Base-by-base conservation (phyloP, 2,113 vertebrate genomes). In the Phycodurus eques region DNA sequence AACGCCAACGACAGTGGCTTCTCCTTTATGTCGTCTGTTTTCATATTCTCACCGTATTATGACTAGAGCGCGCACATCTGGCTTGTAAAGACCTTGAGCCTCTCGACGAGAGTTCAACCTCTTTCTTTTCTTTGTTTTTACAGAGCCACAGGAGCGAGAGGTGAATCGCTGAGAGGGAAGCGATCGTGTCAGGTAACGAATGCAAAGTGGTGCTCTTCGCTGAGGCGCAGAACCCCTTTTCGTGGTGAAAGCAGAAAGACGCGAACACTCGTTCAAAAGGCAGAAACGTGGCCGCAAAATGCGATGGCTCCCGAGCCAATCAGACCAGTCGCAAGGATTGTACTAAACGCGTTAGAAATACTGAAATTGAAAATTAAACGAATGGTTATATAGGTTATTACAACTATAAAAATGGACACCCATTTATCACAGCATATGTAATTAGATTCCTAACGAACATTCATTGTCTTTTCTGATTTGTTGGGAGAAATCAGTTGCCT, bases 161-260 rank as follows among this genome's bases (percentile, higher is more conserved):
- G 43, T 66, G 49, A 47, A 47, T 43, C 64, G n/a, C 42, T 15
- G 14, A 47, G 64, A 27, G 22, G 22, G 7, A 66, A 31, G 64
- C 49, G 43, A 66, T 66, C 64, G 44, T 31, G 43, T 47, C 64
- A 66, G 64, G 64, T 66, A 66, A 47, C 27, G n/a, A 47, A 46
- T 10, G 42, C 39, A 15, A 19, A 47, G 22, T 43, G 35, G 10
- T 39, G 17, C 7, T 54, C 22, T 31, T 27, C 31, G 7, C 22
- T 59, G 12, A 31, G 22, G 10, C 22, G 2, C 12, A 13, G 1
- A 59, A 59, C n/a, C 2, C 27, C 13, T 35, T 61, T 19, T 13
- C 1, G 6, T 33, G 31, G 5, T 60, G 2, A 60, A 60, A 27
- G 10, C 22, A 1, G 12, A 14, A 13, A 13, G 51, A 20, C 14